Conservation (phyloP, 2,888 invertebrate genomes). For the Brachypalpus laphriformis region DNA sequence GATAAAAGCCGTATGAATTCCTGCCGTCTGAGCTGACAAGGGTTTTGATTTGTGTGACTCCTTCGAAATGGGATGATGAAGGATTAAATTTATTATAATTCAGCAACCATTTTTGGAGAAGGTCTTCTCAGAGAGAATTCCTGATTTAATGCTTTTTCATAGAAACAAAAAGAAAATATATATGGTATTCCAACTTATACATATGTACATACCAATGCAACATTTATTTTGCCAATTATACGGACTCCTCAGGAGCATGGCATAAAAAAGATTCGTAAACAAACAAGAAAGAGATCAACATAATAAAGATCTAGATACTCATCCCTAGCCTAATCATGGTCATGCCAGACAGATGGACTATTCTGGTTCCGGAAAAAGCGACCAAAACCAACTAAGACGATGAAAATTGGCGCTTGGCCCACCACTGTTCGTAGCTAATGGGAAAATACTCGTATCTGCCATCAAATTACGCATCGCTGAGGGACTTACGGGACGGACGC, state of each 20-base stretch:
- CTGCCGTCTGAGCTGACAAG: conserved; percentile 29
- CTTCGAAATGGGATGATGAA: not conserved
- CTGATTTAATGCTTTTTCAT: not conserved
- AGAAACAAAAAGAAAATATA: not conserved
- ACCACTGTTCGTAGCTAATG: not conserved
- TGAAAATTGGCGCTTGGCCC: conserved; percentile 52
- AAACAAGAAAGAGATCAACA: conserved; percentile 15
- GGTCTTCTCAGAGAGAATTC: not conserved
- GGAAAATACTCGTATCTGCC: conserved; percentile 8
- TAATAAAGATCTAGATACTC: not conserved
- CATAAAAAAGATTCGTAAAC: not conserved
- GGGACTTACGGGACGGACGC: not conserved
- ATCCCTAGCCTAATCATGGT: conserved; percentile 34
- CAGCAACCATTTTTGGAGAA: not conserved
- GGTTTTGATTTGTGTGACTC: conserved; percentile 43
- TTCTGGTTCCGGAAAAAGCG: conserved; percentile 1
- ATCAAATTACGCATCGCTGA: conserved; percentile 50
- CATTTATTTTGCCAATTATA: not conserved
- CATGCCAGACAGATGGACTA: conserved; percentile 48
- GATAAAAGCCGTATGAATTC: conserved; percentile 46
- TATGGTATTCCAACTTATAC: no score
- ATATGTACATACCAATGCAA: not conserved
- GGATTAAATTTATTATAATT: conserved; percentile 19
- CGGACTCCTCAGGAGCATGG: not conserved
- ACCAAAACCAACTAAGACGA: not conserved